Evolutionary conservation across 1,140 invertebrate genomes (phyloP), one percentile per base, ranked within the genome.

Genomic region (Drosophila guanche): DNA sequence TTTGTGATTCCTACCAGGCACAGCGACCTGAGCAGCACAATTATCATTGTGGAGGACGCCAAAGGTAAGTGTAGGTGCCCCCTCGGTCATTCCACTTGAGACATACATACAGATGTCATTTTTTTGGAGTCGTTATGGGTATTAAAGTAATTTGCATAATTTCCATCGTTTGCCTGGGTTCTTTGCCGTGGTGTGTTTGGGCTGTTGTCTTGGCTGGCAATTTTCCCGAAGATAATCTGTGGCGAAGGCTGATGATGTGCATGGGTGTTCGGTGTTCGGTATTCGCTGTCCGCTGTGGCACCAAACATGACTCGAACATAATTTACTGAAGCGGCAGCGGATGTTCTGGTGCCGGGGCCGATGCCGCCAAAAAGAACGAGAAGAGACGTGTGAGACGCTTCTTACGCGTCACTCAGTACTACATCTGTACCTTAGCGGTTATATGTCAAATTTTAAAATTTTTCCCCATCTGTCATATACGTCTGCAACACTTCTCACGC

Each of bases 31-130:
- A 85, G 76, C 53, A 91, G 90, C 67, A 91, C 88, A 16, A 91
- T 91, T 48, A 91, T 91, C 29, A 83, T 91, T 48, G 90, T 91
- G 54, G 90, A 91, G 65, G 90, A 91, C 81, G 90, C 90, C 46
- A 91, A 91, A 88, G 90, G 90, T 91, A 90, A 79, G 71, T 33
- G 25, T 41, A 10, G 27, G 16, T 25, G 54, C 14, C 14, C 22
- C 50, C 37, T 63, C 56, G 76, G 81, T 80, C 77, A 80, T 80
- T 85, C 71, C 56, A 70, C 70, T 62, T 70, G 37, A 14, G 5
- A 2, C 33, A 8, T 6, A 10, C 6, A 5, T 25, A 46, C 22
- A 47, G 8, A 12, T 48, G 42, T 54, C 37, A 37, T 25, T 23
- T 61, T 20, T 14, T 47, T 41, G 42, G 46, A 29, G 47, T 61